phyloP scores from a whole-genome alignment of 1,140 invertebrate species.

The Atopsyche davidsoni region DNA sequence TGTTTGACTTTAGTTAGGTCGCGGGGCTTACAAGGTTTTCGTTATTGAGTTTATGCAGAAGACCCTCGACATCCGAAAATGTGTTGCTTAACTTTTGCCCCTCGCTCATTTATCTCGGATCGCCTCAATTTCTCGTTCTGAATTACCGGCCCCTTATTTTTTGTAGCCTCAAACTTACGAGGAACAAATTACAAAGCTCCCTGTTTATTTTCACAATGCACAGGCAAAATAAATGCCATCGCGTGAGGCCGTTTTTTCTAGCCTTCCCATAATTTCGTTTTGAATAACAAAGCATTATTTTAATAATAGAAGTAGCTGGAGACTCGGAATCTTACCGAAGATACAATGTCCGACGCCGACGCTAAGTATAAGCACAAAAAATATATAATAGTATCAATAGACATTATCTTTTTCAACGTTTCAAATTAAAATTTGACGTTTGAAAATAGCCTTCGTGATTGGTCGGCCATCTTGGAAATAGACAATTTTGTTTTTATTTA shows the following conservation, averaged over 20 bases:
- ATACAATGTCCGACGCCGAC: neutral
- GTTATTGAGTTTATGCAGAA: too few species aligned
- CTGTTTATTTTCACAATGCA: constrained; percentile 16
- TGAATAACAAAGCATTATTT: constrained; percentile 30
- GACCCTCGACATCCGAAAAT: too few species aligned
- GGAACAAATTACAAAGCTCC: constrained; percentile 15
- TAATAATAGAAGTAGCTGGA: constrained; percentile 22
- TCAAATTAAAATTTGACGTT: too few species aligned
- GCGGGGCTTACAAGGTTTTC: too few species aligned
- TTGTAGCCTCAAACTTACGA: constrained; percentile 6
- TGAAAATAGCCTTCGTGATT: too few species aligned
- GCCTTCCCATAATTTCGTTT: constrained; percentile 20
- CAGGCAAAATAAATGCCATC: constrained; percentile 20
- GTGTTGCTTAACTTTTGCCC: neutral
- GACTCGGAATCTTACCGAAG: constrained; percentile 9
- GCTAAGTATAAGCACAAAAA: neutral
- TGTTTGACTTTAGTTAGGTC: neutral
- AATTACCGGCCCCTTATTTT: constrained; percentile 2
- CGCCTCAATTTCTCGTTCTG: neutral
- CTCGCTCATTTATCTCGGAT: too few species aligned
- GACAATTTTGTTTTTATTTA: too few species aligned
- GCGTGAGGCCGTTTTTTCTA: constrained; percentile 27
- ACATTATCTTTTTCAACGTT: too few species aligned
- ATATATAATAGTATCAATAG: too few species aligned
- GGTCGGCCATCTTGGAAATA: too few species aligned